These are phyloP conservation scores for Scaeva pyrastri DNA, from an alignment of 2,888 invertebrate genomes.

Conservation along the genomic window DNA sequence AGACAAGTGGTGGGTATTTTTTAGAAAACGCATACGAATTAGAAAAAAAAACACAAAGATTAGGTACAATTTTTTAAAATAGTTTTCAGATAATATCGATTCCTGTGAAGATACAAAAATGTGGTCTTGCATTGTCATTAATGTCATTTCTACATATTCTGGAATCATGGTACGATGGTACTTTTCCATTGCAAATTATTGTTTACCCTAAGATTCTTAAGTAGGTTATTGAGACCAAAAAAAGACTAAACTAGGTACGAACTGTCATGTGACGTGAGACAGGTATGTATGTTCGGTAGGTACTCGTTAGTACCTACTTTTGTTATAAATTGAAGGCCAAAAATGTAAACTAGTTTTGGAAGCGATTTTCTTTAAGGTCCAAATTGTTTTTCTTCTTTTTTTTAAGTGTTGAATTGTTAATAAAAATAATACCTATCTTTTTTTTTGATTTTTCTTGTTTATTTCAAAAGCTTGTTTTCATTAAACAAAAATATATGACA, in stretches of 20 bases:
- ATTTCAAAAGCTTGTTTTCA: not conserved
- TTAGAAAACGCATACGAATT: not conserved
- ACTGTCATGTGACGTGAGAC: no score
- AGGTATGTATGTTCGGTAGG: no score
- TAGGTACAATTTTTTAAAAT: not conserved
- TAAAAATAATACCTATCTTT: not conserved
- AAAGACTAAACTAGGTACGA: no score
- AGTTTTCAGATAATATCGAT: not conserved
- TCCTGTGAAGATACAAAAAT: no score
- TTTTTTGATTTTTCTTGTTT: not conserved
- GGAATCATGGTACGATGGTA: not conserved
- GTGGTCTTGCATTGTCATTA: no score
- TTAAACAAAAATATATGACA: not conserved
- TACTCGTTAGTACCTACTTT: not conserved
- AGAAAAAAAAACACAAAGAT: not conserved
- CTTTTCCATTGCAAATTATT: conserved; percentile 3
- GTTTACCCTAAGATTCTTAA: not conserved
- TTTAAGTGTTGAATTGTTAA: not conserved
- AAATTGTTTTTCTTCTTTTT: not conserved
- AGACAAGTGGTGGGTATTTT: not conserved
- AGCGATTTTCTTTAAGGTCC: not conserved
- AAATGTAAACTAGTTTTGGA: not conserved
- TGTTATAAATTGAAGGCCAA: conserved; percentile 1
- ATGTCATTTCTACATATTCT: no score
- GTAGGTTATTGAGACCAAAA: not conserved